Evolutionary conservation across 2,888 invertebrate genomes (phyloP).

Genomic region (Vanessa cardui): DNA sequence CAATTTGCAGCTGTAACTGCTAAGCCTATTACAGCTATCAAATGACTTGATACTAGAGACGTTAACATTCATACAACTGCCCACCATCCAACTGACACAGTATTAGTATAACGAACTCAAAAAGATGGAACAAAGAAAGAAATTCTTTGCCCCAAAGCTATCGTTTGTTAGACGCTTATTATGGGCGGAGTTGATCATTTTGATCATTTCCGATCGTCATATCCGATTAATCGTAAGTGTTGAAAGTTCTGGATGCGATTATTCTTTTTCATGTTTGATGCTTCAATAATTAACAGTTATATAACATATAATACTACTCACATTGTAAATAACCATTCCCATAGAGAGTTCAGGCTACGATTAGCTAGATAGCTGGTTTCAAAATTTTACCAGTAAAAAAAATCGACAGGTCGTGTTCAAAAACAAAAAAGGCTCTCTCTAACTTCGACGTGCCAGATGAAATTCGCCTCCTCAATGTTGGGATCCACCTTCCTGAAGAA

Average conservation of each 20-base stretch:
- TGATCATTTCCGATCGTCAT: conserved; percentile 51
- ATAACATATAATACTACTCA: conserved; percentile 41
- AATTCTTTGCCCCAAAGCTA: conserved; percentile 49
- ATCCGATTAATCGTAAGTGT: conserved; percentile 48
- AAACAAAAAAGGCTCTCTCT: conserved; percentile 40
- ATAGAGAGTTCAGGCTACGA: conserved; percentile 41
- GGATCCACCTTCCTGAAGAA: conserved; percentile 13
- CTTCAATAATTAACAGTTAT: conserved; percentile 43
- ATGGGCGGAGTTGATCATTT: conserved; percentile 56
- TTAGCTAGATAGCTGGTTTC: conserved; percentile 35
- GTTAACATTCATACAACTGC: conserved; percentile 46
- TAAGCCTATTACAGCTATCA: conserved; percentile 45
- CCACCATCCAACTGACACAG: conserved; percentile 42
- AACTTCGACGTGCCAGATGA: conserved; percentile 38
- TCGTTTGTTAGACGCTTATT: conserved; percentile 48
- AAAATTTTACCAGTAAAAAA: conserved; percentile 17
- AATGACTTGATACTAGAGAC: conserved; percentile 47
- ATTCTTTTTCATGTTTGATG: conserved; percentile 47
- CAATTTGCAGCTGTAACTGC: conserved; percentile 43
- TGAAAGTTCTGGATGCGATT: conserved; percentile 52
- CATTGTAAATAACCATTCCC: conserved; percentile 27
- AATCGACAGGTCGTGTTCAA: conserved; percentile 30
- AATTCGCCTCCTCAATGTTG: conserved; percentile 20
- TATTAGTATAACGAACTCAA: conserved; percentile 18
- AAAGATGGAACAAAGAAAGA: conserved; percentile 49